Conservation (phyloP, 1,140 invertebrate species). For the Hesperophylax magnus region DNA sequence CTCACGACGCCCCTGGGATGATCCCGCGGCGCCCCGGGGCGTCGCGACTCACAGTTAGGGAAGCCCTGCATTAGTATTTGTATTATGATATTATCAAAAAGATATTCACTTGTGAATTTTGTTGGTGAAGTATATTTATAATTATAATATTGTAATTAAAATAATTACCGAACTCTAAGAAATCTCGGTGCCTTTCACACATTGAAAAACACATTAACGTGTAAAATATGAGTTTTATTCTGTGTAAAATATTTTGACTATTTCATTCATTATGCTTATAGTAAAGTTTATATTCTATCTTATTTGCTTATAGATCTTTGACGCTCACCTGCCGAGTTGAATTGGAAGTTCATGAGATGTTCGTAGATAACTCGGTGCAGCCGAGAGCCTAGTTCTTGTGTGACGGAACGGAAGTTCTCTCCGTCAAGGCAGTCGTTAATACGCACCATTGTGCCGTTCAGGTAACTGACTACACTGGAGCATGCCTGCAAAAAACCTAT, state of each 20-base stretch:
- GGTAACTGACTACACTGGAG: conserved; percentile 87
- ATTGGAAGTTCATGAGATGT: conserved; percentile 95
- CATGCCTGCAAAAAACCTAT: conserved; percentile 80
- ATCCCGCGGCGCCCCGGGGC: too few relatives aligned
- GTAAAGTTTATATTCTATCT: not conserved
- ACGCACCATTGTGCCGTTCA: conserved; percentile 82
- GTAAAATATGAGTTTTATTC: too few relatives aligned
- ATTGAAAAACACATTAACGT: too few relatives aligned
- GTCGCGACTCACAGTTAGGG: too few relatives aligned
- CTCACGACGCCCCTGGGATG: too few relatives aligned
- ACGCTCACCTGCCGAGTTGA: conserved; percentile 88
- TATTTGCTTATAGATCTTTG: not conserved
- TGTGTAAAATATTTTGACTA: not conserved
- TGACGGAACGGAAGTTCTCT: conserved; percentile 89
- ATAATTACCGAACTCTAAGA: too few relatives aligned
- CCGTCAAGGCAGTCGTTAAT: conserved; percentile 92
- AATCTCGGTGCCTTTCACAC: too few relatives aligned
- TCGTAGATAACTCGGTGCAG: conserved; percentile 96
- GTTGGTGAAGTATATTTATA: too few relatives aligned
- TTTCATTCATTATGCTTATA: not conserved
- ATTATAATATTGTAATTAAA: too few relatives aligned
- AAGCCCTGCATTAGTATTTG: too few relatives aligned
- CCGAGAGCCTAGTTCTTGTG: conserved; percentile 91
- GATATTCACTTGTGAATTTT: too few relatives aligned
- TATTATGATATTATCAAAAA: too few relatives aligned